Percentiles rank a stretch among this genome's conserved stretches.
Evolutionary conservation across 2,888 invertebrate species (phyloP).

Genomic region (Mythimna impura): DNA sequence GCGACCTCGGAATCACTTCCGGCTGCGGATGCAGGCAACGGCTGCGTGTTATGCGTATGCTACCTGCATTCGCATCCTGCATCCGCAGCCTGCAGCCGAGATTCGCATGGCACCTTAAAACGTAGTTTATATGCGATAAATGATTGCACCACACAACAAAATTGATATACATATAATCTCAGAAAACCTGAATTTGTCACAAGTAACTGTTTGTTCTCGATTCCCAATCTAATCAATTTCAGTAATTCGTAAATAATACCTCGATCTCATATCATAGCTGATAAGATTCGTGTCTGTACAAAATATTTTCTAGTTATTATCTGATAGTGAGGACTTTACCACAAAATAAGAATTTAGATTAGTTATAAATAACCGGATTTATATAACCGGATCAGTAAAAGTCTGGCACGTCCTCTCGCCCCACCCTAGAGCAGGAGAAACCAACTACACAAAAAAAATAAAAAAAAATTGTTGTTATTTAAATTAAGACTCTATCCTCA

Average conservation of each 20-base stretch:
- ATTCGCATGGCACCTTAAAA: background rate
- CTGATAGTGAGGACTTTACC: constrained; percentile 48
- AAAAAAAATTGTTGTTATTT: too few species aligned
- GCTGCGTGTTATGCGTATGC: too few species aligned
- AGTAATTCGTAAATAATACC: constrained; percentile 65
- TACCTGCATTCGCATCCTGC: too few species aligned
- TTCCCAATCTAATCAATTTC: constrained; percentile 54
- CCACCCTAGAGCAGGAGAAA: too few species aligned
- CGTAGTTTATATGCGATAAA: background rate
- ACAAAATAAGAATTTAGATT: constrained; percentile 31
- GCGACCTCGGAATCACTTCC: too few species aligned
- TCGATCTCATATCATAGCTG: constrained; percentile 51
- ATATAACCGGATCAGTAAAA: background rate
- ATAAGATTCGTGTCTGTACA: constrained; percentile 55
- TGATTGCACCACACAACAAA: constrained; percentile 20
- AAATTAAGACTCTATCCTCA: too few species aligned
- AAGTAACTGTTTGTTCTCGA: constrained; percentile 54
- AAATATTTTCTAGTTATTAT: constrained; percentile 54
- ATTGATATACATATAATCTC: constrained; percentile 17
- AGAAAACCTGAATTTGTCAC: constrained; percentile 34
- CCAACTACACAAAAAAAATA: too few species aligned
- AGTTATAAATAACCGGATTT: constrained; percentile 36
- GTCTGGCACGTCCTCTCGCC: too few species aligned
- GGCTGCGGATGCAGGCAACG: too few species aligned
- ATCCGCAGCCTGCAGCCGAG: too few species aligned